Conservation (phyloP, 2,797 vertebrate genomes). For the Sitta carolinensis region DNA sequence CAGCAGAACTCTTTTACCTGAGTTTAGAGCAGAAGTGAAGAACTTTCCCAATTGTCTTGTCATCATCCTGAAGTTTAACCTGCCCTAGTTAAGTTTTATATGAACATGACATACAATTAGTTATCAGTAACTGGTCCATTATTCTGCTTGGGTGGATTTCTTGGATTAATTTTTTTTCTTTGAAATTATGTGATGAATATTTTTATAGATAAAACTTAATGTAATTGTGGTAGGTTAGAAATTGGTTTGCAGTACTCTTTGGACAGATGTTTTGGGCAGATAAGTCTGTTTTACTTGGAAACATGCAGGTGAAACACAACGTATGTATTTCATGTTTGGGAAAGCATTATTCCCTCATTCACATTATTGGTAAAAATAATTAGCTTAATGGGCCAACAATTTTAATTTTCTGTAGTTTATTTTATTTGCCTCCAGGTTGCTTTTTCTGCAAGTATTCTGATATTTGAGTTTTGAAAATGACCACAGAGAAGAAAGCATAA, state of each 20-base stretch:
- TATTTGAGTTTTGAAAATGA: slow-evolving; percentile 3
- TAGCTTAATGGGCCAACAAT: not conserved
- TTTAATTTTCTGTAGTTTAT: not conserved
- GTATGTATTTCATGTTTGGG: not conserved
- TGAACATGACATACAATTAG: not conserved
- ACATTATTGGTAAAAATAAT: not conserved
- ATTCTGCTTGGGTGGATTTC: not conserved
- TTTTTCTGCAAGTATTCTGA: not conserved
- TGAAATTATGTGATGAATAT: not conserved
- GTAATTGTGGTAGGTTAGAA: not conserved
- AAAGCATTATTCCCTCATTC: not conserved
- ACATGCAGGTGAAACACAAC: not conserved
- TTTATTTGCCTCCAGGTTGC: not conserved
- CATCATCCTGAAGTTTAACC: not conserved
- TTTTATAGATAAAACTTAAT: not conserved
- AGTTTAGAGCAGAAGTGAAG: not conserved
- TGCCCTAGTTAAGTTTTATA: not conserved
- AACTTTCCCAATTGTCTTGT: not conserved
- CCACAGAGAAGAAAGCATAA: not conserved
- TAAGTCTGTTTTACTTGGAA: not conserved
- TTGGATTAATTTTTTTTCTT: not conserved
- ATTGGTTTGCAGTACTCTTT: not conserved
- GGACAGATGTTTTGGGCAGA: not conserved
- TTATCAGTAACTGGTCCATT: not conserved
- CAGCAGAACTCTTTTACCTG: not conserved